Percentiles rank a stretch among this genome's conserved stretches.
Conservation (phyloP, 2,113 vertebrate genomes). For the Lipotes vexillifer region DNA sequence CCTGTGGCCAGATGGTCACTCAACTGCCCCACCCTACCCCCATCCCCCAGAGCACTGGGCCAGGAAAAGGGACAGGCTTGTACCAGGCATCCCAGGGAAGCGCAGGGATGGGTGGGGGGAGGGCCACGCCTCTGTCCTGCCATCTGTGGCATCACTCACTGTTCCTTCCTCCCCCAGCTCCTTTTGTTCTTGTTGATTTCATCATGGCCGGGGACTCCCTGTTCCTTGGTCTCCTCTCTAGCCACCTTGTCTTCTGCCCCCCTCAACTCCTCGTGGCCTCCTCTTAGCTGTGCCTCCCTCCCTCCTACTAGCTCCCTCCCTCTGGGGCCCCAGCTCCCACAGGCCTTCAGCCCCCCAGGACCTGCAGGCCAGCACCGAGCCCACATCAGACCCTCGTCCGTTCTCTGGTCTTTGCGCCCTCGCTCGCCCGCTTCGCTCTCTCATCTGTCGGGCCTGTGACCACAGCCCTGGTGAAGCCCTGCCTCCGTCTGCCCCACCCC, state of each 20-base stretch:
- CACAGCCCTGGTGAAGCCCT: too few species aligned
- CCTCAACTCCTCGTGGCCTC: neutral
- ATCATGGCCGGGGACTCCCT: neutral
- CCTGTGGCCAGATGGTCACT: neutral
- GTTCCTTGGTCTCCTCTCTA: neutral
- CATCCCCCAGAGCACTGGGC: neutral
- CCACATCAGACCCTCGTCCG: too few species aligned
- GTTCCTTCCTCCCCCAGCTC: too few species aligned
- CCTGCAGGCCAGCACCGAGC: neutral
- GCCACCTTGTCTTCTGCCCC: neutral
- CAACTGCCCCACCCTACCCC: accelerated
- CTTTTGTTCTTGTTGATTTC: too few species aligned
- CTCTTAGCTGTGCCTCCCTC: too few species aligned
- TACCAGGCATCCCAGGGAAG: neutral
- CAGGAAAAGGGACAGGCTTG: accelerated
- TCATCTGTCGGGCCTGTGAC: neutral
- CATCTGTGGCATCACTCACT: neutral
- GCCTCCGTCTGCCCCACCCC: neutral
- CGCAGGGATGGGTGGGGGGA: too few species aligned
- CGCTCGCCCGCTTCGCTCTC: neutral
- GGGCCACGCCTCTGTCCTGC: neutral
- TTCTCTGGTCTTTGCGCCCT: too few species aligned
- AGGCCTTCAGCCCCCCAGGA: neutral
- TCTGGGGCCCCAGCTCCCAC: too few species aligned
- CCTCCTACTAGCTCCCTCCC: neutral